Percentiles rank a stretch among this genome's conserved stretches.
These are phyloP conservation scores for Erannis defoliaria DNA, from an alignment of 2,888 invertebrate genomes.

Conservation along the genomic window DNA sequence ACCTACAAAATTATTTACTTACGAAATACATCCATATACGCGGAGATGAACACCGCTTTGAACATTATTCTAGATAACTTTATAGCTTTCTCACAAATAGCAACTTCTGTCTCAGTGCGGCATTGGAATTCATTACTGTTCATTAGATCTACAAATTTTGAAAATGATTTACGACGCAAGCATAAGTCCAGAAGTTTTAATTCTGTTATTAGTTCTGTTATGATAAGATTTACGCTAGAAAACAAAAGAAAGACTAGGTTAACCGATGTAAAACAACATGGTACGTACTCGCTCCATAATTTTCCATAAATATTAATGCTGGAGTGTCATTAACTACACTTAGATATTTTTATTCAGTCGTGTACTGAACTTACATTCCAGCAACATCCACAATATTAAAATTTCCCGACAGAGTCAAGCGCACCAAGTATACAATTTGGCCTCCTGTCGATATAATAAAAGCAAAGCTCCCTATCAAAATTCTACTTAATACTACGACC, in stretches of 20 bases:
- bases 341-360: too few species aligned
- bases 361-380: constrained; percentile 57
- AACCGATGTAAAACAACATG: too few species aligned
- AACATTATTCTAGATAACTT: constrained; percentile 52
- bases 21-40: constrained; percentile 55
- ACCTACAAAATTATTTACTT: constrained; percentile 32
- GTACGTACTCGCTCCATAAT: too few species aligned
- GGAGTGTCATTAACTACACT: too few species aligned
- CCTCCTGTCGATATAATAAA: constrained; percentile 57
- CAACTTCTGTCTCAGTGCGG: constrained; percentile 41
- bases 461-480: constrained; percentile 49
- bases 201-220: constrained; percentile 60
- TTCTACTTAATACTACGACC: constrained; percentile 47
- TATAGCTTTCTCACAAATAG: constrained; percentile 53
- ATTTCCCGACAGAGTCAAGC: constrained; percentile 53
- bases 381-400: constrained; percentile 62
- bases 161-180: constrained; percentile 52
- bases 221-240: constrained; percentile 61
- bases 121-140: constrained; percentile 53
- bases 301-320: too few species aligned
- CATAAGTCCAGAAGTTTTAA: constrained; percentile 59
- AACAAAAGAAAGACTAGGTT: neutral
- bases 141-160: constrained; percentile 54
- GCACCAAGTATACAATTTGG: constrained; percentile 58
- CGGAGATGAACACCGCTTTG: constrained; percentile 41